Evolutionary conservation across 2,113 vertebrate genomes (phyloP).

Genomic region (Zingel zingel): DNA sequence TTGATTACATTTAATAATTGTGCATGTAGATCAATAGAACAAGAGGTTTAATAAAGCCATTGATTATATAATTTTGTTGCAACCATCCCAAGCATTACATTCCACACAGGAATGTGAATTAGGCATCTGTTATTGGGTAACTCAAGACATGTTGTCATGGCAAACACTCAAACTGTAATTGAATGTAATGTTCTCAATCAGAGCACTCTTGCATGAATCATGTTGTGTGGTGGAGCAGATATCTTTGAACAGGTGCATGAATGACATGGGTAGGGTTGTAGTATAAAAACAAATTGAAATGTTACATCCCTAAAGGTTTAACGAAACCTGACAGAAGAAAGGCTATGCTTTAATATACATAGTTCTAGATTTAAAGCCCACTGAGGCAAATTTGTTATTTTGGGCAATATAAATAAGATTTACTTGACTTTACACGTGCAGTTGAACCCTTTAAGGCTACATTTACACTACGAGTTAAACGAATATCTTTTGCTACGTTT

Average conservation of each 20-base stretch:
- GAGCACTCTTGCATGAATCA: constrained; percentile 6
- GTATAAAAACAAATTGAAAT: background rate
- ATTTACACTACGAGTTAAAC: no score
- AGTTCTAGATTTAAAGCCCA: background rate
- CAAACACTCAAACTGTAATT: constrained; percentile 48
- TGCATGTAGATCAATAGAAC: constrained; percentile 61
- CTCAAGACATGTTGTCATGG: constrained; percentile 32
- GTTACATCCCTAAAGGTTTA: background rate
- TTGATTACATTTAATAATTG: constrained; percentile 44
- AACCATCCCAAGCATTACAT: background rate
- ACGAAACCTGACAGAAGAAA: background rate
- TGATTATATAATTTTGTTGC: constrained; percentile 38
- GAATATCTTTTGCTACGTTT: no score
- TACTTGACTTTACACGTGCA: background rate
- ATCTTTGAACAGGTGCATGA: background rate
- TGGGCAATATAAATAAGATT: background rate
- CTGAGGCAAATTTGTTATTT: background rate
- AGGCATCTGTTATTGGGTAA: background rate
- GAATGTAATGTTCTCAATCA: constrained; percentile 30
- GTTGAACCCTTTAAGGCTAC: background rate
- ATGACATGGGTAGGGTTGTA: background rate
- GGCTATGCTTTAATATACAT: background rate
- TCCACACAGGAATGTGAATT: constrained; percentile 11
- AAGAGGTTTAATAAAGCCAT: constrained; percentile 52
- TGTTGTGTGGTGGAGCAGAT: constrained; percentile 20